Conservation (phyloP, 2,797 vertebrate species). For the Darevskia mixta region DNA sequence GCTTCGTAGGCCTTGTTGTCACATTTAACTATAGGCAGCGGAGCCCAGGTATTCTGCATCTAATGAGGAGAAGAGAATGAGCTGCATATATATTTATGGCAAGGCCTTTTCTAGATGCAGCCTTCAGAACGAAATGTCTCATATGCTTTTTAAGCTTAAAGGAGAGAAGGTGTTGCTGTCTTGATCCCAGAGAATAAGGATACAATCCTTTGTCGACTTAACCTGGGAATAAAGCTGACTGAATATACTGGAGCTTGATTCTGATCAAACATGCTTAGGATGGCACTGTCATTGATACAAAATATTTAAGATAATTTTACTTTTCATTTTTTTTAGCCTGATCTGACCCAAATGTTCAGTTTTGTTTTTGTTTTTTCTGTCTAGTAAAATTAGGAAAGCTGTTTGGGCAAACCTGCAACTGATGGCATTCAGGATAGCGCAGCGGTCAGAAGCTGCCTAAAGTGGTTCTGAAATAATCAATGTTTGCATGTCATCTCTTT, state of each 20-base stretch:
- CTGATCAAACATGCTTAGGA: not conserved
- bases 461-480: not conserved
- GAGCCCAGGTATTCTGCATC: not conserved
- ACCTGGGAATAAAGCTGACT: too few species aligned
- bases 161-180: not conserved
- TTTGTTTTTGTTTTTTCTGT: not conserved
- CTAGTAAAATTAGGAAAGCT: not conserved
- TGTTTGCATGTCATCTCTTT: slow-evolving; percentile 19
- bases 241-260: not conserved
- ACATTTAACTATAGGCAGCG: not conserved
- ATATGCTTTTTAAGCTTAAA: not conserved
- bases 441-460: not conserved
- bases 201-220: not conserved
- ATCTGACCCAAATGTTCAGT: not conserved
- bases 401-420: not conserved
- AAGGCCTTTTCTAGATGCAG: not conserved
- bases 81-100: not conserved
- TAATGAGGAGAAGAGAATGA: slow-evolving; percentile 14
- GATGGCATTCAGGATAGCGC: not conserved
- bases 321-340: not conserved
- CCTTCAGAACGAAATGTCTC: not conserved
- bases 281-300: not conserved
- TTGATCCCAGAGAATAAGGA: not conserved
- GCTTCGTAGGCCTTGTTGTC: not conserved
- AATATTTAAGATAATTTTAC: not conserved